Conservation (phyloP, 2,113 vertebrate species). For the Peucedramus taeniatus region DNA sequence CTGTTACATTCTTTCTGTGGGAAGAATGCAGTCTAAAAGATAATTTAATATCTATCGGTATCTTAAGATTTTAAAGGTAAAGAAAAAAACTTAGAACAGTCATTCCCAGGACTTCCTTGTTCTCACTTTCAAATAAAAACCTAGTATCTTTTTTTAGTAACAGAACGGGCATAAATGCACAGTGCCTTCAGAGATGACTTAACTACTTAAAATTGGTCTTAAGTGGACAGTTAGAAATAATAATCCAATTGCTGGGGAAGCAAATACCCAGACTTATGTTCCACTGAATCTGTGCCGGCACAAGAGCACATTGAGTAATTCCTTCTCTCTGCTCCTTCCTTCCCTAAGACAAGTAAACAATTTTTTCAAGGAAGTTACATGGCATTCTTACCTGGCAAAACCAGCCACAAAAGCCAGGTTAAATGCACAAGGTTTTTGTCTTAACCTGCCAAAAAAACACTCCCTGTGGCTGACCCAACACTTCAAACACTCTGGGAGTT, state of each 20-base stretch:
- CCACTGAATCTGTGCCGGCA: background rate
- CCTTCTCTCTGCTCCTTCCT: background rate
- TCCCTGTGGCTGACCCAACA: background rate
- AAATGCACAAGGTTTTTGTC: background rate
- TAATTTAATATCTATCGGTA: background rate
- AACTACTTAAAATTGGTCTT: background rate
- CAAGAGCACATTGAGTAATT: background rate
- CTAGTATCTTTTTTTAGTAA: background rate
- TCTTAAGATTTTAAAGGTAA: background rate
- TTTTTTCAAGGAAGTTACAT: background rate
- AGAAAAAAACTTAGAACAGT: background rate
- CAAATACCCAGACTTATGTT: background rate
- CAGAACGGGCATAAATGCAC: background rate
- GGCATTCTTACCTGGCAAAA: background rate
- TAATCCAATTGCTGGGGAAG: background rate
- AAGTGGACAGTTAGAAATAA: background rate
- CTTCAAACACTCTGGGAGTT: background rate
- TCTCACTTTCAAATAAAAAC: background rate
- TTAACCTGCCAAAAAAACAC: background rate
- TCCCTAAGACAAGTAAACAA: background rate
- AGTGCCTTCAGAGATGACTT: background rate
- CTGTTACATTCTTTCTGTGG: background rate
- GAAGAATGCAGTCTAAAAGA: background rate
- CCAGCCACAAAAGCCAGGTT: background rate
- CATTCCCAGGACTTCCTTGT: background rate